These are phyloP conservation scores for Megastigmus dorsalis DNA, from an alignment of 2,888 invertebrate species.

Conservation along the genomic window DNA sequence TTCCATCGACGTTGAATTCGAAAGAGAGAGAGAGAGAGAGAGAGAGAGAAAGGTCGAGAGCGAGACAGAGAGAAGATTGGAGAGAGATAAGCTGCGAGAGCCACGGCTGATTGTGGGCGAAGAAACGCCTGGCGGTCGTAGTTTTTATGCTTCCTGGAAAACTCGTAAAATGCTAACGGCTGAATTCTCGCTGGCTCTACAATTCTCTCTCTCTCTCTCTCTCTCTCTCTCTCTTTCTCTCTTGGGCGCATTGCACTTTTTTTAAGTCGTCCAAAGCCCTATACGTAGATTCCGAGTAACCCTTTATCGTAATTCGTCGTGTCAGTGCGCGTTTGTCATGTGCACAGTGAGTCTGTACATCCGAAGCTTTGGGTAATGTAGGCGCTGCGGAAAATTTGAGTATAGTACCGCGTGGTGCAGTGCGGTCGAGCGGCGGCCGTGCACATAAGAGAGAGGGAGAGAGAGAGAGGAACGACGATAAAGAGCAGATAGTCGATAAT, in stretches of 20 bases:
- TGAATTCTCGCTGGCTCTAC: background rate
- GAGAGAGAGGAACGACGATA: too few species aligned
- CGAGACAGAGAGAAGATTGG: too few species aligned
- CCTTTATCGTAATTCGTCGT: too few species aligned
- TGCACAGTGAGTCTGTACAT: too few species aligned
- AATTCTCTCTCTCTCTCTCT: background rate
- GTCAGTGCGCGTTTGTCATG: too few species aligned
- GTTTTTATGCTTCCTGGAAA: constrained; percentile 46
- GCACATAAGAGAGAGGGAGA: too few species aligned
- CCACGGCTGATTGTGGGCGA: background rate
- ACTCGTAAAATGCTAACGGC: constrained; percentile 41
- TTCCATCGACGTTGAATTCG: background rate
- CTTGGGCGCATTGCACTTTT: background rate
- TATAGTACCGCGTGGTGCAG: too few species aligned
- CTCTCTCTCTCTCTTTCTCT: background rate
- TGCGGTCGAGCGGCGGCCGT: too few species aligned
- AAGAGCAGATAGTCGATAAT: constrained; percentile 10
- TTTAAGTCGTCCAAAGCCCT: constrained; percentile 6
- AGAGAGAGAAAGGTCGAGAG: too few species aligned
- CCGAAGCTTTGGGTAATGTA: too few species aligned
- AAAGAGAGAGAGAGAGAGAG: background rate
- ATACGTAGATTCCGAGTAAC: constrained; percentile 4
- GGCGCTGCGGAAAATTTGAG: too few species aligned
- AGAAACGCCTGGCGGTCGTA: background rate
- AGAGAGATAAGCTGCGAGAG: constrained; percentile 28